Evolutionary conservation across 2,888 invertebrate species (phyloP), one percentile per base, ranked within the genome.

Genomic region (Oasisia sp.): DNA sequence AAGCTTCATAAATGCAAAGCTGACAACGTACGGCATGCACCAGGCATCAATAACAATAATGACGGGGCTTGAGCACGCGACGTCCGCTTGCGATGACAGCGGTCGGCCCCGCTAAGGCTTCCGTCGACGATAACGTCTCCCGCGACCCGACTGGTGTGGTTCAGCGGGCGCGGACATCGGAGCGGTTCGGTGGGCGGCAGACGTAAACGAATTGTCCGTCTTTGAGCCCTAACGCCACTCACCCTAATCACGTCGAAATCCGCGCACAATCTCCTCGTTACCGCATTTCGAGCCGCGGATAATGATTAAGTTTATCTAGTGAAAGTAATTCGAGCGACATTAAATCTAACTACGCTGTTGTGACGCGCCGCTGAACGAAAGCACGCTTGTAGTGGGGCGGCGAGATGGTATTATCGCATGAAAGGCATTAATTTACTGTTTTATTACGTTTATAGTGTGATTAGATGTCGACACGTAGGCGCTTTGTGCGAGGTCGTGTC

Each of bases 371-470:
- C 19, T 11, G 56, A 11, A 14, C 56, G 56, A 56, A 38, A 9
- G 50, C 50, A 50, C 50, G 12, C 12, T 50, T 50, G 12, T 27
- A n/a, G 74, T 74, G 74, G 27, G 7, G 27, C 74, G 27, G 27
- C n/a, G 27, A 74, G 74, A 74, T 74, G 19, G 27, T 27, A 74
- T 74, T 74, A 74, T 74, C 0, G 7, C 19, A 74, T 74, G 74
- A 74, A 74, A 74, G 74, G 74, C 56, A 74, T 74, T 74, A 74
- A 74, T 74, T 74, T 74, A 74, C 74, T 74, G 19, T 14, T 74
- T 74, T 74, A 74, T 74, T 74, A 74, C 74, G 74, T 74, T 74
- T 74, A 74, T 74, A 74, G 74, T 74, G 74, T 74, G 74, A 74
- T 74, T 74, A 74, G 27, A 27, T 27, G 74, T 19, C 74, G 74